phyloP scores from a whole-genome alignment of 2,888 invertebrate species.

The Ormyrus nitidulus region DNA sequence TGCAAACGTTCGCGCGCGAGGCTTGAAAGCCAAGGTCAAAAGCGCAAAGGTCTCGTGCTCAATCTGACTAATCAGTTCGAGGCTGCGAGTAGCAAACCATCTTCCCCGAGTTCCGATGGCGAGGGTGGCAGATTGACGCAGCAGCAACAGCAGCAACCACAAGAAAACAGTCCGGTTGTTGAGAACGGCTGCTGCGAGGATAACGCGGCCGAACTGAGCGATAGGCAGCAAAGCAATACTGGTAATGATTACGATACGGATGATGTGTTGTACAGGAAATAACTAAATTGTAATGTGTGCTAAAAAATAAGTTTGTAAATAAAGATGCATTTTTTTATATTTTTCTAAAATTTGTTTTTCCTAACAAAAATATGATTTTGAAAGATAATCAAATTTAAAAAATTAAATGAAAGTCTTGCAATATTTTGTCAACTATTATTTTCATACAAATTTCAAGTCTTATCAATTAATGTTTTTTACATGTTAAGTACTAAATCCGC shows the following conservation, averaged over 20 bases:
- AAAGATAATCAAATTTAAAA: not conserved
- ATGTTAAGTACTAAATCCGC: too few relatives aligned
- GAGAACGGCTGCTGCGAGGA: constrained; percentile 56
- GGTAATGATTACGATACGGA: not conserved
- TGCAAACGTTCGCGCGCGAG: constrained; percentile 64
- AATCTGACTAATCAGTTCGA: constrained; percentile 79
- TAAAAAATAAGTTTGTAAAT: too few relatives aligned
- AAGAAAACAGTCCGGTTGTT: constrained; percentile 43
- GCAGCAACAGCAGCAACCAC: constrained; percentile 27
- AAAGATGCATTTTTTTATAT: not conserved
- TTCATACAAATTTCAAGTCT: too few relatives aligned
- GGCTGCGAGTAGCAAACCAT: constrained; percentile 74
- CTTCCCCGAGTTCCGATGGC: constrained; percentile 69
- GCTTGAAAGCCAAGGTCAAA: constrained; percentile 80
- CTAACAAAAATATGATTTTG: too few relatives aligned
- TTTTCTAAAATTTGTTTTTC: too few relatives aligned
- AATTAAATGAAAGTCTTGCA: too few relatives aligned
- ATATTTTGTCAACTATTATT: too few relatives aligned
- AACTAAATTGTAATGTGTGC: too few relatives aligned
- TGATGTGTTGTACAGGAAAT: too few relatives aligned
- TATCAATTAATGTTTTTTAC: too few relatives aligned
- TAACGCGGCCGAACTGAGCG: constrained; percentile 13
- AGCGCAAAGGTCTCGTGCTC: constrained; percentile 77
- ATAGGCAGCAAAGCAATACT: constrained; percentile 24
- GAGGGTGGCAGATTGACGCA: constrained; percentile 33